These are phyloP conservation scores for Colius striatus DNA, from an alignment of 2,113 vertebrate species.

Conservation along the genomic window DNA sequence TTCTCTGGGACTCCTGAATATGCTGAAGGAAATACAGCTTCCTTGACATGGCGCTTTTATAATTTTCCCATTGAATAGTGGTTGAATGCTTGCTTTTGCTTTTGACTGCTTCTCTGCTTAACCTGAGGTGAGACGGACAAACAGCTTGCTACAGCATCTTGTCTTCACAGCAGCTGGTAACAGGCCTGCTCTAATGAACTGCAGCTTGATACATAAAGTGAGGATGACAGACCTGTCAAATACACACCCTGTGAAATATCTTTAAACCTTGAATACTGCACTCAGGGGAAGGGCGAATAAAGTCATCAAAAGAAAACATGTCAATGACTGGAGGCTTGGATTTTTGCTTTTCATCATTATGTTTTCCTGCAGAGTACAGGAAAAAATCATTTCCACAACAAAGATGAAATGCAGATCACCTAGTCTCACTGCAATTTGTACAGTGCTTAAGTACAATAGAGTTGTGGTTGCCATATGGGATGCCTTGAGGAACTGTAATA, in stretches of 20 bases:
- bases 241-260: not conserved
- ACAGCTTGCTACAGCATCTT: not conserved
- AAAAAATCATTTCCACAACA: not conserved
- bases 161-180: not conserved
- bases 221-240: not conserved
- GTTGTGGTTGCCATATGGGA: not conserved
- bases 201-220: not conserved
- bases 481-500: not conserved
- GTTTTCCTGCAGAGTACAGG: not conserved
- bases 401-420: not conserved
- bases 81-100: not conserved
- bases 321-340: accelerated
- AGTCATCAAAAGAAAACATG: not conserved
- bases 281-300: not conserved
- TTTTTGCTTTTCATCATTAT: not conserved
- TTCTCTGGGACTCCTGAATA: not conserved
- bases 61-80: not conserved
- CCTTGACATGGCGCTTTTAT: not conserved
- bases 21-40: not conserved
- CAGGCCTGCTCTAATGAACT: not conserved
- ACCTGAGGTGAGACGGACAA: not conserved
- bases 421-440: not conserved
- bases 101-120: not conserved
- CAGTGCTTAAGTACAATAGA: not conserved
- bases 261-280: not conserved